Evolutionary conservation across 2,113 vertebrate genomes (phyloP).

Genomic region (Paralichthys olivaceus): DNA sequence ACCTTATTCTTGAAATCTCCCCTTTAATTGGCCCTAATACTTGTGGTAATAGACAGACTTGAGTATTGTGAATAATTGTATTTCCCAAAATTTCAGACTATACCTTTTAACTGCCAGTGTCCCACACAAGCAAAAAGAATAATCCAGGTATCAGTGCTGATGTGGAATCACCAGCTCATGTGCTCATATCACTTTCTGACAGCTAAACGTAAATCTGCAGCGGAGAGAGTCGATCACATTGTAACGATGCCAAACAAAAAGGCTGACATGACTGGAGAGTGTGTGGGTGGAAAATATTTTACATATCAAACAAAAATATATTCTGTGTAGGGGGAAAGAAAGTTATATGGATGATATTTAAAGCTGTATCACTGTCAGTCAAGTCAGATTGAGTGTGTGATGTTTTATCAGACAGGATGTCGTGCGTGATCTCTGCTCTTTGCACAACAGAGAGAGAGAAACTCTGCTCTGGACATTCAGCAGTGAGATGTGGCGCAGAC

Average conservation of each 20-base stretch:
- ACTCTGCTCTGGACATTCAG: constrained; percentile 8
- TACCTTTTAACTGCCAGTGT: constrained; percentile 17
- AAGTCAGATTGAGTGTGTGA: constrained; percentile 9
- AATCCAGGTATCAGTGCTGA: constrained; percentile 9
- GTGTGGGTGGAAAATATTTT: constrained; percentile 43
- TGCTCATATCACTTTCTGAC: constrained; percentile 21
- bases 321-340: constrained; percentile 36
- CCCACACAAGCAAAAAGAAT: background rate
- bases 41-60: background rate
- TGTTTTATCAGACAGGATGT: constrained; percentile 59
- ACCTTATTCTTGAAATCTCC: too few relatives aligned
- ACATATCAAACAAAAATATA: constrained; percentile 65
- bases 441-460: constrained; percentile 61
- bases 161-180: constrained; percentile 7
- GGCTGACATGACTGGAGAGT: background rate
- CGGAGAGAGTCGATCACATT: background rate
- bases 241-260: background rate
- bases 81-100: constrained; percentile 26
- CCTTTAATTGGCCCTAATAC: too few relatives aligned
- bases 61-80: background rate
- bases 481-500: background rate
- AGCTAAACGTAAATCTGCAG: constrained; percentile 21
- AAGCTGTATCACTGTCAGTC: constrained; percentile 37
- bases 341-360: constrained; percentile 45
- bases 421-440: constrained; percentile 44